phyloP scores from a whole-genome alignment of 2,797 vertebrate genomes.

The Dendrocincla fuliginosa region DNA sequence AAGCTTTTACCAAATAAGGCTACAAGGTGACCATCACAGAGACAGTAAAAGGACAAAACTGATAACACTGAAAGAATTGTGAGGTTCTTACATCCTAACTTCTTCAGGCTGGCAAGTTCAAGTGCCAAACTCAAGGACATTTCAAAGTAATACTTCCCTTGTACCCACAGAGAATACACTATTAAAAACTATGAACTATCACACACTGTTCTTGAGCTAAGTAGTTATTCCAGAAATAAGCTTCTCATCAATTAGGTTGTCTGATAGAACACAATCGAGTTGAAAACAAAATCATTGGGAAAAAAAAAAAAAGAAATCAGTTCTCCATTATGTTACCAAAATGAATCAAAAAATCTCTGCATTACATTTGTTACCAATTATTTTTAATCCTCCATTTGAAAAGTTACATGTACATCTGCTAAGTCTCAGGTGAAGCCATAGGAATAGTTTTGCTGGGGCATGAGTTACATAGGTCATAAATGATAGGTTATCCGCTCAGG shows the following conservation, averaged over 20 bases:
- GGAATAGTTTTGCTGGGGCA: neutral
- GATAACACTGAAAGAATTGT: slow-evolving; percentile 32
- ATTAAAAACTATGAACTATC: neutral
- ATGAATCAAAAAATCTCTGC: neutral
- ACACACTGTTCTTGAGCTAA: neutral
- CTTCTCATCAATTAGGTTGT: neutral
- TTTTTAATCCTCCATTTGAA: neutral
- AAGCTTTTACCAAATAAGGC: slow-evolving; percentile 75
- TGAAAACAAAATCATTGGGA: neutral
- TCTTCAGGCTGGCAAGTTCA: slow-evolving; percentile 17
- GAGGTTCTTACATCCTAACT: slow-evolving; percentile 29
- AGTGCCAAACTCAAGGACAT: neutral
- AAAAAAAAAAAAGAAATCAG: neutral
- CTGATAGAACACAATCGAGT: neutral
- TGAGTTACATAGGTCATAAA: neutral
- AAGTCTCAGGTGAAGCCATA: neutral
- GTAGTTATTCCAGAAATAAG: neutral
- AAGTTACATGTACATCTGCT: neutral
- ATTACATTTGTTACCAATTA: neutral
- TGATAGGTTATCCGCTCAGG: neutral
- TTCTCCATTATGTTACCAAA: neutral
- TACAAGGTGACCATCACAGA: slow-evolving; percentile 25
- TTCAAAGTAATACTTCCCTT: neutral
- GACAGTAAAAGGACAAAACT: slow-evolving; percentile 47
- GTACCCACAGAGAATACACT: neutral